phyloP scores from a whole-genome alignment of 2,797 vertebrate genomes.

The Rhinophrynus dorsalis region DNA sequence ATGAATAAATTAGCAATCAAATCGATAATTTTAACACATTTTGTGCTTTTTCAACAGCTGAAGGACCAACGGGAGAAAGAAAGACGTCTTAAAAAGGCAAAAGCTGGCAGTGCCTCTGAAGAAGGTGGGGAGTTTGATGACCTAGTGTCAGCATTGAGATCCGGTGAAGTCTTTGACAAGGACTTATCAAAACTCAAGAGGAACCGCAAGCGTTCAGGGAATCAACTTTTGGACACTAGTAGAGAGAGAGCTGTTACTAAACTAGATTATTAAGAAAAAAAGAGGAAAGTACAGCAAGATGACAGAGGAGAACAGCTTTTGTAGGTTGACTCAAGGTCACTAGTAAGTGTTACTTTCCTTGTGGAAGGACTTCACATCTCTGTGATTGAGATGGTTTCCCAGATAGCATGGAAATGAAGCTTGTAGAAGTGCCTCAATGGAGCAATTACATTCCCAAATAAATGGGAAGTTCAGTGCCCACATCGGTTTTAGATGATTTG shows the following conservation, averaged over 20 bases:
- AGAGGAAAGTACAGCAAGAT: background rate
- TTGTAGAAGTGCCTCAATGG: conserved; percentile 61
- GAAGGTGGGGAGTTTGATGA: conserved; percentile 95
- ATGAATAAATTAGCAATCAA: too few relatives aligned
- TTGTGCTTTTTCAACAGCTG: conserved; percentile 75
- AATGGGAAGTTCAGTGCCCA: conserved; percentile 27
- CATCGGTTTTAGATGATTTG: conserved; percentile 47
- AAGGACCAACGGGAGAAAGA: conserved; percentile 95
- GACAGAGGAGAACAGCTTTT: conserved; percentile 48
- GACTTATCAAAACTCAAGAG: conserved; percentile 96
- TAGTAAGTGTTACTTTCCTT: conserved; percentile 45
- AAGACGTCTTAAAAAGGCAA: conserved; percentile 79
- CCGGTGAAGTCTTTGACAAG: conserved; percentile 96
- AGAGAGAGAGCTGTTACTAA: conserved; percentile 87
- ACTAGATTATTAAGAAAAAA: conserved; percentile 78
- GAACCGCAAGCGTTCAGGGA: conserved; percentile 89
- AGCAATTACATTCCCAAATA: conserved; percentile 39
- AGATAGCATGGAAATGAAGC: conserved; percentile 48
- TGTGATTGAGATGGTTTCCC: conserved; percentile 52
- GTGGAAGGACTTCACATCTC: conserved; percentile 46
- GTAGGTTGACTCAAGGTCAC: conserved; percentile 41
- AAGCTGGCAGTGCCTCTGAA: conserved; percentile 72
- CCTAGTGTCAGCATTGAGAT: conserved; percentile 90
- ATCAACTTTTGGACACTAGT: conserved; percentile 82
- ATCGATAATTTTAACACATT: too few relatives aligned